Evolutionary conservation across 2,113 vertebrate genomes (phyloP).

Genomic region (Rhadina sibilatrix): DNA sequence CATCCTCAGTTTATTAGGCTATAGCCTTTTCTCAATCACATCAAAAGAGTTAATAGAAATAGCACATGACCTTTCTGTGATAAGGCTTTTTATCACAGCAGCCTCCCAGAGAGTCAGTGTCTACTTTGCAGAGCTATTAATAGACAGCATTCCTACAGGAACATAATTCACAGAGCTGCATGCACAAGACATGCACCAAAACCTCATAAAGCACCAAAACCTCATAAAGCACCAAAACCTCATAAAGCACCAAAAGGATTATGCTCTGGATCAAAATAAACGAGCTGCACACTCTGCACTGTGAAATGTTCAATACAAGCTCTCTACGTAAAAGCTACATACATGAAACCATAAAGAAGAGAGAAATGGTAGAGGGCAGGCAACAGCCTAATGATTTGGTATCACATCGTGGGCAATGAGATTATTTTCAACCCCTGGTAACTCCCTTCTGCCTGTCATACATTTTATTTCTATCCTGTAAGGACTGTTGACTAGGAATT

Average conservation of each 20-base stretch:
- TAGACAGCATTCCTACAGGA: not conserved
- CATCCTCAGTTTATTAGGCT: not conserved
- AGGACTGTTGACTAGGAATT: not conserved
- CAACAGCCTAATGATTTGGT: not conserved
- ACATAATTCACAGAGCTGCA: not conserved
- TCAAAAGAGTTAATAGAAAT: not conserved
- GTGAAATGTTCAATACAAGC: not conserved
- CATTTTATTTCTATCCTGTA: not conserved
- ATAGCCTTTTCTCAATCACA: not conserved
- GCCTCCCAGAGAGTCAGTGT: not conserved
- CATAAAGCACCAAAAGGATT: not conserved
- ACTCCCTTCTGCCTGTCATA: not conserved
- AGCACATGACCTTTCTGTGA: not conserved
- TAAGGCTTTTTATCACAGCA: not conserved
- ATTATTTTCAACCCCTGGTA: not conserved
- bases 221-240: not conserved
- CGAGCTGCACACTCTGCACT: not conserved
- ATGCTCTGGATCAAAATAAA: not conserved
- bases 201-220: not conserved
- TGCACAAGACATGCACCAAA: not conserved
- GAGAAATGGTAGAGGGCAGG: not conserved
- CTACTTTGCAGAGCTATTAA: conserved; percentile 22
- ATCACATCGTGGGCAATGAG: not conserved
- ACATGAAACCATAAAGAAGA: not conserved
- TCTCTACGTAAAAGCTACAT: not conserved